These are phyloP conservation scores for Euclidia mi DNA, from an alignment of 2,888 invertebrate species.

Conservation along the genomic window DNA sequence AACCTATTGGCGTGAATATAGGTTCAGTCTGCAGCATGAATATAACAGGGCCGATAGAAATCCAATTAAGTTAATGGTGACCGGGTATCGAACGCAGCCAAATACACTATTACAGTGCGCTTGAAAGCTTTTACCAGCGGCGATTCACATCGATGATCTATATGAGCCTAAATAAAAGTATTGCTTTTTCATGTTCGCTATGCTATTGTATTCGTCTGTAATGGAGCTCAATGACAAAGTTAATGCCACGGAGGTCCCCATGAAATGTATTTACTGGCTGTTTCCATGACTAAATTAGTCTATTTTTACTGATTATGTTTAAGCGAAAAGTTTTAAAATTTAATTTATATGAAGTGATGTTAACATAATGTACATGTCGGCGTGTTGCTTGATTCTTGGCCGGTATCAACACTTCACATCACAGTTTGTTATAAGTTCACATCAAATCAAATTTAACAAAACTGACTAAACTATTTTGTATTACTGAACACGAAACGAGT, in stretches of 20 bases:
- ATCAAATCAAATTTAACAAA: no score
- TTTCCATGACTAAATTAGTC: slow-evolving; percentile 1
- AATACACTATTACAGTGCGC: slow-evolving; percentile 61
- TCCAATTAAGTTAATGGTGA: slow-evolving; percentile 69
- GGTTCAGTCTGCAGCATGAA: slow-evolving; percentile 53
- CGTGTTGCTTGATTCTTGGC: no score
- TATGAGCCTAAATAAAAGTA: slow-evolving; percentile 46
- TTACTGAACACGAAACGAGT: no score
- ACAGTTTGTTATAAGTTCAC: no score
- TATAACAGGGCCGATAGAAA: slow-evolving; percentile 59
- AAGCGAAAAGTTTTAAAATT: no score
- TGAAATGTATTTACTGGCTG: background rate
- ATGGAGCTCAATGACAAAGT: slow-evolving; percentile 14
- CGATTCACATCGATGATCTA: slow-evolving; percentile 53
- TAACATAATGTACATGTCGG: no score
- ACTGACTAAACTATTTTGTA: no score
- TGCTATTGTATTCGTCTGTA: slow-evolving; percentile 18
- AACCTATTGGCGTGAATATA: slow-evolving; percentile 59
- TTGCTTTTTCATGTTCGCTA: slow-evolving; percentile 50
- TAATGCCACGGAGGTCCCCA: slow-evolving; percentile 7
- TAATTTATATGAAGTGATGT: no score
- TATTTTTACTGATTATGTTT: no score
- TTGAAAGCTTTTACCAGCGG: slow-evolving; percentile 63
- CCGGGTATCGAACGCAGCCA: slow-evolving; percentile 55
- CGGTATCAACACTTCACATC: no score